Conservation (phyloP, 2,113 vertebrate genomes). For the Brevimyrus niger region DNA sequence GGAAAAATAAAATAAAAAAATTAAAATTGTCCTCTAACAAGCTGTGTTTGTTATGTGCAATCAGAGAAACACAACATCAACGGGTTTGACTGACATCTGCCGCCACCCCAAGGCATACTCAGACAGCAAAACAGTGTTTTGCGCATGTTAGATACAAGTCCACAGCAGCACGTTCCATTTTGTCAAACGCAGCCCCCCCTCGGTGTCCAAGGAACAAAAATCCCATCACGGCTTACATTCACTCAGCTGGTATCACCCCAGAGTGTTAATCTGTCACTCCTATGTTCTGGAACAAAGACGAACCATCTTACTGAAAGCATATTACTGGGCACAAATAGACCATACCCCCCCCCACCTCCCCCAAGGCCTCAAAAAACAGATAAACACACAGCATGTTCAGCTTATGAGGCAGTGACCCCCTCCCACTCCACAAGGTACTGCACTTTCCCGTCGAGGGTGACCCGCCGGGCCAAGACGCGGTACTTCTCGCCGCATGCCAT, state of each 20-base stretch:
- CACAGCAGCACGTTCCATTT: conserved; percentile 13
- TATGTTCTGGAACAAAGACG: background rate
- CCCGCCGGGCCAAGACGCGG: conserved; percentile 83
- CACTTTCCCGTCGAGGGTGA: conserved; percentile 94
- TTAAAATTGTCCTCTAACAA: background rate
- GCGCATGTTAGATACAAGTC: background rate
- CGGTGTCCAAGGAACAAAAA: background rate
- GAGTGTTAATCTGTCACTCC: conserved; percentile 14
- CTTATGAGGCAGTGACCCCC: conserved; percentile 93
- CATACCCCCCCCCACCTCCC: background rate
- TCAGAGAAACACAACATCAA: conserved; percentile 15
- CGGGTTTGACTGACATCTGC: conserved; percentile 11
- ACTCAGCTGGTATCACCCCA: background rate
- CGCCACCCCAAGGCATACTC: conserved; percentile 11
- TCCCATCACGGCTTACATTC: conserved; percentile 13
- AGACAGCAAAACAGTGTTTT: conserved; percentile 8
- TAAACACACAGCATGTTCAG: conserved; percentile 19
- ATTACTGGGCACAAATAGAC: conserved; percentile 32
- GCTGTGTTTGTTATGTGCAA: conserved; percentile 23
- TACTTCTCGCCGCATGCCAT: conserved; percentile 97
- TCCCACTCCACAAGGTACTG: conserved; percentile 99
- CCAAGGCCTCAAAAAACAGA: conserved; percentile 9
- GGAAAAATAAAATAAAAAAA: background rate
- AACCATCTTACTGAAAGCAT: conserved; percentile 24
- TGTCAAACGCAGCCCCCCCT: background rate